Conservation (phyloP, 2,797 vertebrate genomes). For the Sebastes nivosus region DNA sequence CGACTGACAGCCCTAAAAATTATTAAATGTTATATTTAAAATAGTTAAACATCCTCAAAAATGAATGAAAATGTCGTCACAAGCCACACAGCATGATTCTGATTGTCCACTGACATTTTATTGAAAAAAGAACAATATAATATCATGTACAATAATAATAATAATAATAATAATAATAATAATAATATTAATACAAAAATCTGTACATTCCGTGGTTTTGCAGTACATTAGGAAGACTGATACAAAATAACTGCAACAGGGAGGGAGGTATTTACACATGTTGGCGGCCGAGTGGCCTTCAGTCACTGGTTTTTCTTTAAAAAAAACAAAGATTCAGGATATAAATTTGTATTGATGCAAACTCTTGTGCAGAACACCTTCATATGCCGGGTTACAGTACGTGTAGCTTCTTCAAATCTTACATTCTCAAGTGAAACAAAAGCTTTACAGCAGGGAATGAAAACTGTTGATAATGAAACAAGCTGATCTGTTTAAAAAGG, state of each 20-base stretch:
- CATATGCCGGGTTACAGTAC: constrained; percentile 84
- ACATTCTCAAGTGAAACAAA: constrained; percentile 60
- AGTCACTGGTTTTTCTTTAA: constrained; percentile 64
- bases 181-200: constrained; percentile 93
- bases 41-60: not conserved
- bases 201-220: constrained; percentile 98
- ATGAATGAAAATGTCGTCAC: not conserved
- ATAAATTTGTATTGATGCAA: constrained; percentile 67
- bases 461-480: constrained; percentile 36
- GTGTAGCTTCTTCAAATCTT: constrained; percentile 74
- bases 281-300: constrained; percentile 72
- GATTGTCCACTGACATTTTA: constrained; percentile 86
- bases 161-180: constrained; percentile 74
- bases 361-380: constrained; percentile 75
- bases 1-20: no score
- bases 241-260: constrained; percentile 88
- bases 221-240: constrained; percentile 98
- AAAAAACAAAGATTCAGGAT: constrained; percentile 51
- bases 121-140: constrained; percentile 99
- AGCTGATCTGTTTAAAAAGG: constrained; percentile 11
- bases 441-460: constrained; percentile 37
- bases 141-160: constrained; percentile 88
- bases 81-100: constrained; percentile 25
- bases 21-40: not conserved
- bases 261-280: constrained; percentile 80